These are phyloP conservation scores for Girardinus metallicus DNA, from an alignment of 2,797 vertebrate genomes.

Conservation along the genomic window DNA sequence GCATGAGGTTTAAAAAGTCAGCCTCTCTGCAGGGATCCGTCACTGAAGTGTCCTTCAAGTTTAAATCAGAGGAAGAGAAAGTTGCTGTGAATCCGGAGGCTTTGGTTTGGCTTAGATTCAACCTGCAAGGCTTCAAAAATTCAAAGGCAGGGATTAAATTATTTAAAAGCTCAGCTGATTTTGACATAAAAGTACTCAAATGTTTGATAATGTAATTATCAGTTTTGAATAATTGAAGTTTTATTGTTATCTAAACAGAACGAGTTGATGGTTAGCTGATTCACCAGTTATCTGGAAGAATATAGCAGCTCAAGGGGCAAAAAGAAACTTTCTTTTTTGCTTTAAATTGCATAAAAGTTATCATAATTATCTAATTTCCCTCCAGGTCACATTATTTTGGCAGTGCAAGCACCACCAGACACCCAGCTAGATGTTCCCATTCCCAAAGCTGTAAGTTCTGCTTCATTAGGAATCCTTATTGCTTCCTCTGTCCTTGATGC, in stretches of 20 bases:
- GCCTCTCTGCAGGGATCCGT: background rate
- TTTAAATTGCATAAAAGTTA: background rate
- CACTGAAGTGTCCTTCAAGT: background rate
- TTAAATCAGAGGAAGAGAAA: background rate
- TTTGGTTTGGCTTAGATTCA: background rate
- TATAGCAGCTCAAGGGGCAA: background rate
- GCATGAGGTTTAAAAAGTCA: background rate
- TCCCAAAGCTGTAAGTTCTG: constrained; percentile 89
- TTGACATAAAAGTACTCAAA: background rate
- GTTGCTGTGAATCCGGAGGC: background rate
- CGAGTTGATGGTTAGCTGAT: background rate
- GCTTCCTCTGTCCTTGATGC: background rate
- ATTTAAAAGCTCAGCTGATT: background rate
- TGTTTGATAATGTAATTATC: background rate
- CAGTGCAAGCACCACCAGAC: constrained; percentile 88
- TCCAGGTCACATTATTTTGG: constrained; percentile 90
- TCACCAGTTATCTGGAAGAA: background rate
- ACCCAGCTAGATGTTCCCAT: constrained; percentile 94
- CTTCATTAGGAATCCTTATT: background rate
- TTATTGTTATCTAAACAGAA: background rate
- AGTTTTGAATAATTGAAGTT: background rate
- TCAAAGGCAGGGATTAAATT: background rate
- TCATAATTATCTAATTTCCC: background rate
- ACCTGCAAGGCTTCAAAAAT: background rate
- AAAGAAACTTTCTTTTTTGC: background rate